Conservation (phyloP, 2,797 vertebrate species). For the Momotus momota region DNA sequence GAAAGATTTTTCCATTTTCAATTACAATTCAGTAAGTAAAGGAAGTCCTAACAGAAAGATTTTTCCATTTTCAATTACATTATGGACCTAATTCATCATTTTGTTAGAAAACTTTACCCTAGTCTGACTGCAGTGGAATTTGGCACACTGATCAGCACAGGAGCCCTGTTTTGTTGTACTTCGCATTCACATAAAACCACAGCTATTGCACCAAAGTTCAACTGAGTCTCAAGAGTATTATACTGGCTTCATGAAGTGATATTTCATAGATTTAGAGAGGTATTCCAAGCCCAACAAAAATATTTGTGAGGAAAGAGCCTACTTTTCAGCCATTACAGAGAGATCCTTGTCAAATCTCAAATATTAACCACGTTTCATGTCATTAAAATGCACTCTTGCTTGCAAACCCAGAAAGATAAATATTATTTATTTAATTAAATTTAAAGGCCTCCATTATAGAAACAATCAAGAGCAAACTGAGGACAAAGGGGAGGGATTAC, state of each 20-base stretch:
- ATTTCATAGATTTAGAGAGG: neutral
- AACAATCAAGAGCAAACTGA: neutral
- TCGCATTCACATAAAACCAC: neutral
- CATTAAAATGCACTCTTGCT: neutral
- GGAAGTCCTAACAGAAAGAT: too few species aligned
- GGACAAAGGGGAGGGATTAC: neutral
- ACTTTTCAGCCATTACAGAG: neutral
- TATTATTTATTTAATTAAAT: neutral
- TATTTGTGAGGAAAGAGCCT: neutral
- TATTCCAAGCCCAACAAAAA: neutral
- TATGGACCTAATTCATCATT: neutral
- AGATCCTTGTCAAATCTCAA: neutral
- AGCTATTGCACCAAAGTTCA: neutral
- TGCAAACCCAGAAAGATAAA: neutral
- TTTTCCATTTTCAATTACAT: neutral
- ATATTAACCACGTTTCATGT: neutral
- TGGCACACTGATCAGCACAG: neutral
- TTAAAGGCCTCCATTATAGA: neutral
- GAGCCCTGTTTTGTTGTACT: neutral
- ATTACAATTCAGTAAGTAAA: too few species aligned
- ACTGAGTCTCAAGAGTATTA: neutral
- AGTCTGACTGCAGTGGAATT: neutral
- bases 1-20: too few species aligned
- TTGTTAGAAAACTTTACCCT: neutral
- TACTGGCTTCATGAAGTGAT: neutral